These are phyloP conservation scores for Sarotherodon lohbergeri DNA, from an alignment of 2,113 vertebrate genomes.

Conservation along the genomic window DNA sequence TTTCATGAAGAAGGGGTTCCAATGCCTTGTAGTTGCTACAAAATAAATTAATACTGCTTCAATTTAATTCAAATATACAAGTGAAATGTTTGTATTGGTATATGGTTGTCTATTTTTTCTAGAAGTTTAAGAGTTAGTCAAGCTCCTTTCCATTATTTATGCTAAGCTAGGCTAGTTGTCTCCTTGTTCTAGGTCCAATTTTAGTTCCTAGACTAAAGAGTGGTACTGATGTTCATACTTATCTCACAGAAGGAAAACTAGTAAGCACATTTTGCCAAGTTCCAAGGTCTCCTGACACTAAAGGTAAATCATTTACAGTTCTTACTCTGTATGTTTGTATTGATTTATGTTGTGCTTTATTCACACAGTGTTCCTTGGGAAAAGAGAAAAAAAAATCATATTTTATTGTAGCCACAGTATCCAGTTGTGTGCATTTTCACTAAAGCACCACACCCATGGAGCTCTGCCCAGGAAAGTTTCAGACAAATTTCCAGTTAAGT, in stretches of 20 bases:
- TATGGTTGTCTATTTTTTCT: accelerated
- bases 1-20: not conserved
- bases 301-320: not conserved
- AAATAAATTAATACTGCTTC: not conserved
- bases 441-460: conserved; percentile 48
- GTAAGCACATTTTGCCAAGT: not conserved
- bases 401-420: conserved; percentile 6
- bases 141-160: not conserved
- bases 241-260: not conserved
- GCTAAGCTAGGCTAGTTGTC: not conserved
- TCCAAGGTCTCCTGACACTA: not conserved
- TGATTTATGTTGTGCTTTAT: not conserved
- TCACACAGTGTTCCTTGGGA: not conserved
- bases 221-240: not conserved
- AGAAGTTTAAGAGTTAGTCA: not conserved
- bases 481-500: conserved; percentile 29
- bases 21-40: not conserved
- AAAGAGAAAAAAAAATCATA: not conserved
- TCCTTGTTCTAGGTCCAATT: not conserved
- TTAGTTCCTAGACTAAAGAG: not conserved
- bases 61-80: not conserved
- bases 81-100: not conserved
- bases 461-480: conserved; percentile 30
- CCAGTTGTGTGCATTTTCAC: not conserved
- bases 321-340: not conserved